Percentiles rank a stretch among this genome's conserved stretches.
These are phyloP conservation scores for Coptodon bakossiorum DNA, from an alignment of 2,113 vertebrate species.

Conservation along the genomic window DNA sequence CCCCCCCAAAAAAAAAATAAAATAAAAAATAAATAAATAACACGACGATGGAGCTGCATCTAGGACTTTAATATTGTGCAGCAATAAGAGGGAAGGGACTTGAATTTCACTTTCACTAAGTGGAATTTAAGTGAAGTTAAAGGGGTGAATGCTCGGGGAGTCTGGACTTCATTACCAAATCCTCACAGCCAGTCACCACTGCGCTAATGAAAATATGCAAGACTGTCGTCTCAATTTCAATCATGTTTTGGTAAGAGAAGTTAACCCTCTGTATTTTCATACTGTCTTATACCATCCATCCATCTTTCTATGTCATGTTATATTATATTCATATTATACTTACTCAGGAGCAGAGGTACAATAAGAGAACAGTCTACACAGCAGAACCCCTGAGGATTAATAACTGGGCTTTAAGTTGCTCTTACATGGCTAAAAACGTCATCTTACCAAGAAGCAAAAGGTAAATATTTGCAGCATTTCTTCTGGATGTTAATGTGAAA, in stretches of 20 bases:
- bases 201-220: neutral
- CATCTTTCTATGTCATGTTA: neutral
- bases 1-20: no score
- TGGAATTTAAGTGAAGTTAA: neutral
- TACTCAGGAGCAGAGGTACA: neutral
- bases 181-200: neutral
- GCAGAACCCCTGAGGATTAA: neutral
- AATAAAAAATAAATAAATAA: neutral
- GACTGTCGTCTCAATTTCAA: neutral
- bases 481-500: neutral
- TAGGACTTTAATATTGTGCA: neutral
- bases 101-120: neutral
- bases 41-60: neutral
- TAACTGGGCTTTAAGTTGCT: neutral
- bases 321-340: neutral
- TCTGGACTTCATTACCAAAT: neutral
- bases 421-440: neutral
- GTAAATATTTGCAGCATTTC: neutral
- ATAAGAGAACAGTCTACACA: no score
- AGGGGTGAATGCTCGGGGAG: accelerated
- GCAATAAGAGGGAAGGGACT: neutral
- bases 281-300: neutral
- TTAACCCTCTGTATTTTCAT: neutral
- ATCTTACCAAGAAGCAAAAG: neutral
- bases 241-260: neutral